Base-by-base conservation (phyloP, 2,113 vertebrate species). In the Megaceryle torquata region DNA sequence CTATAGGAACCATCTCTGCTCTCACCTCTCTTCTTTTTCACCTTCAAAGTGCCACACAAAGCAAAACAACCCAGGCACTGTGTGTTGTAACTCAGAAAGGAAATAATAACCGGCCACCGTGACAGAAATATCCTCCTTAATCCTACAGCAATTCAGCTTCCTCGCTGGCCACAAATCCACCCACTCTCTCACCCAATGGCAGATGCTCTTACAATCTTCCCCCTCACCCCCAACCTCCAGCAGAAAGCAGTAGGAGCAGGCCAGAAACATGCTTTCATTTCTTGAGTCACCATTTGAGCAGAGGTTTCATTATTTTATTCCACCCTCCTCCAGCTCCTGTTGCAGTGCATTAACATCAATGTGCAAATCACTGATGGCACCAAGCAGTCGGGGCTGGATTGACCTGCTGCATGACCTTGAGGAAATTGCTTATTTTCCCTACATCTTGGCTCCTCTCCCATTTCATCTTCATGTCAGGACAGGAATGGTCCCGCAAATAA, bases 111-210 rank as follows among this genome's bases (percentile, higher is more conserved):
- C 65, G 18, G 88, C 24, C 91, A 89, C 71, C 3, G 8, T 0
- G 80, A 93, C 97, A 90, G 91, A 97, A 97, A 97, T 97, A 97
- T 88, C 95, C 80, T 77, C 8, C 93, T 85, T 97, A 97, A 97
- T 97, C 97, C 96, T 68, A 0, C 74, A 56, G 94, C 65, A 68
- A 72, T 68, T 91, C 83, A 28, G 89, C 86, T 92, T 92, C 80
- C 50, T 53, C 5, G 7, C 76, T 46, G 85, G 91, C 60, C 82
- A 75, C 90, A 77, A 81, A 84, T 13, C 96, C 94, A 96, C 94
- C 95, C 96, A 80, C 88, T 64, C 72, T 13, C 64, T 88, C 80
- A 86, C 88, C 94, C 96, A 96, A 88, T 96, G 88, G 83, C 94
- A 80, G 88, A 71, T 88, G 39, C 46, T 44, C 43, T 56, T 60